Conservation (phyloP, 2,888 invertebrate genomes). For the Crematogaster levior region DNA sequence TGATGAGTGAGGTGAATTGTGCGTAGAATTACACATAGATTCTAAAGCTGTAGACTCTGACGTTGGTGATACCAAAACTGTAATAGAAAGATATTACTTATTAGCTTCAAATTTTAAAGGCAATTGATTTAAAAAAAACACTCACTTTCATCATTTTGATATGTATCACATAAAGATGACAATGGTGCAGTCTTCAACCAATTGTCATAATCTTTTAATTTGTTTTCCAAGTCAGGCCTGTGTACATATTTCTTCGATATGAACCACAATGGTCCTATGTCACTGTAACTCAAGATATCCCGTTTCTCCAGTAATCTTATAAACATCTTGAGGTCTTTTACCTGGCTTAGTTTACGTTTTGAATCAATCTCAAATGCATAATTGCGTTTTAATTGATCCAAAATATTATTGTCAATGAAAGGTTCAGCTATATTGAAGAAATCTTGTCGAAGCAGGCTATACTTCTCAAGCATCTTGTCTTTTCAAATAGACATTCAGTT, state of each 20-base stretch:
- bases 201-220: constrained; percentile 72
- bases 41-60: not conserved
- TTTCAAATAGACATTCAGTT: not conserved
- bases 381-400: constrained; percentile 70
- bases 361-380: constrained; percentile 74
- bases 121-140: constrained; percentile 25
- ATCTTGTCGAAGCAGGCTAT: constrained; percentile 45
- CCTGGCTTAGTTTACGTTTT: constrained; percentile 70
- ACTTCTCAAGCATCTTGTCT: constrained; percentile 1
- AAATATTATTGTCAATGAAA: not conserved
- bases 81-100: not conserved
- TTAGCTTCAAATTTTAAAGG: not conserved
- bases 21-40: not conserved
- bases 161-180: constrained; percentile 63
- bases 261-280: constrained; percentile 72
- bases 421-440: constrained; percentile 48
- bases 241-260: constrained; percentile 72
- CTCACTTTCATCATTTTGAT: constrained; percentile 69
- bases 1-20: not conserved
- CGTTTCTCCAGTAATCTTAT: constrained; percentile 78
- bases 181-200: constrained; percentile 29
- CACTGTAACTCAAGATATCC: constrained; percentile 67
- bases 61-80: not conserved
- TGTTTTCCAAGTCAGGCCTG: constrained; percentile 57
- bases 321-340: constrained; percentile 72